Percentiles rank a stretch among this genome's conserved stretches.
Conservation (phyloP, 2,888 invertebrate genomes). For the Hymenopus coronatus region DNA sequence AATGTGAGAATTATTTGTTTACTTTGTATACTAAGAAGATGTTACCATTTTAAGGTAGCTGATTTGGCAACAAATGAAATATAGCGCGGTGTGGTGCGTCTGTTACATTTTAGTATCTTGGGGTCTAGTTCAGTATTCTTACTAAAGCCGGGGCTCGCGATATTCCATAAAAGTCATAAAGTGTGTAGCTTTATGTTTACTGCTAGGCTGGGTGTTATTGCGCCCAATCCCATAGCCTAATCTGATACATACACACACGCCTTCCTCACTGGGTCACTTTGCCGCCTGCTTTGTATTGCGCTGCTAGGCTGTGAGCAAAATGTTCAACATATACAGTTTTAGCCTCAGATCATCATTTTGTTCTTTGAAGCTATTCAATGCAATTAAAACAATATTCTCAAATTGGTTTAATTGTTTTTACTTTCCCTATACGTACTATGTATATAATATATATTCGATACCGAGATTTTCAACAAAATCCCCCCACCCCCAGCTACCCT, state of each 20-base stretch:
- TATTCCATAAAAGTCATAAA: conserved; percentile 15
- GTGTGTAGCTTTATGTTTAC: neutral
- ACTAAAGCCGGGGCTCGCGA: neutral
- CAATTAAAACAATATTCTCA: too few species aligned
- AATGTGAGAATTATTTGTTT: too few species aligned
- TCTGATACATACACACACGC: neutral
- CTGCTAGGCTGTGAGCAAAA: too few species aligned
- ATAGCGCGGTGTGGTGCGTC: neutral
- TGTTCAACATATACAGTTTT: too few species aligned
- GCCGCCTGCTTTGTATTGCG: neutral
- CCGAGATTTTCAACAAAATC: too few species aligned
- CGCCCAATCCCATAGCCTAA: neutral
- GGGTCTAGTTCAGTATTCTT: neutral
- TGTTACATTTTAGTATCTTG: neutral
- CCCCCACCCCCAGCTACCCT: too few species aligned
- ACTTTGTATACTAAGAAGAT: neutral
- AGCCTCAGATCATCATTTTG: too few species aligned
- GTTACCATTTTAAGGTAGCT: neutral
- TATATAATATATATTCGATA: too few species aligned
- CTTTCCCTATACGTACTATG: too few species aligned
- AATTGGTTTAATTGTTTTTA: too few species aligned
- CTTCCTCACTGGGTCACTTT: neutral
- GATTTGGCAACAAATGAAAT: neutral
- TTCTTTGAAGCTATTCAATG: too few species aligned
- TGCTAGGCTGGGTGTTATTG: neutral